phyloP scores from a whole-genome alignment of 2,113 vertebrate genomes.

The Xerus inauris region DNA sequence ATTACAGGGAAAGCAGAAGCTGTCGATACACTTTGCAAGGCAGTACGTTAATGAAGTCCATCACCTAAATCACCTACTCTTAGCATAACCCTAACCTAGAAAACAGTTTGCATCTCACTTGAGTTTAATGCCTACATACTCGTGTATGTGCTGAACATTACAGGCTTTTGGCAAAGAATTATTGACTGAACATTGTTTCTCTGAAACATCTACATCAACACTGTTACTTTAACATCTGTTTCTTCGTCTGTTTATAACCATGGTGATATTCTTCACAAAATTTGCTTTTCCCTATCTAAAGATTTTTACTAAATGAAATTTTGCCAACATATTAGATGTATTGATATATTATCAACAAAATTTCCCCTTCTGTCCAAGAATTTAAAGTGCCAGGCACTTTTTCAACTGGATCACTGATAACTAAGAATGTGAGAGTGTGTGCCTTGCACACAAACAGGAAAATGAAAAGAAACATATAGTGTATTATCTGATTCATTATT shows the following conservation, averaged over 20 bases:
- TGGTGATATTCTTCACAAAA: conserved; percentile 42
- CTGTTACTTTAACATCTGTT: conserved; percentile 51
- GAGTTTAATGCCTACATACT: background rate
- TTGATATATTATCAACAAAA: conserved; percentile 51
- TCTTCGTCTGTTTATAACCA: conserved; percentile 60
- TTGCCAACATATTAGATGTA: conserved; percentile 24
- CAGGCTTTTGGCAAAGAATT: background rate
- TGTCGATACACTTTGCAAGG: background rate
- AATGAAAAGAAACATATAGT: conserved; percentile 1
- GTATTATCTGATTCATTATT: background rate
- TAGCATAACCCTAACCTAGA: background rate
- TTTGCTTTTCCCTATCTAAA: conserved; percentile 50
- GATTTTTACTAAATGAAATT: conserved; percentile 38
- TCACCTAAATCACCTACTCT: background rate
- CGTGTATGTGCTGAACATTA: background rate
- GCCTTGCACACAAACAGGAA: background rate
- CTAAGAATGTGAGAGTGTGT: background rate
- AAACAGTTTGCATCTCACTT: background rate
- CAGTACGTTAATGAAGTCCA: background rate
- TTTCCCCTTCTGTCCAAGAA: background rate
- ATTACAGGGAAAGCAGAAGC: background rate
- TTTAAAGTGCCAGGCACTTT: conserved; percentile 40
- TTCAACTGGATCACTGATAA: background rate
- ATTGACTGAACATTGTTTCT: conserved; percentile 18
- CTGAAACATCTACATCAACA: conserved; percentile 25